Conservation (phyloP, 2,797 vertebrate genomes). For the Rhyacichthys aspro region DNA sequence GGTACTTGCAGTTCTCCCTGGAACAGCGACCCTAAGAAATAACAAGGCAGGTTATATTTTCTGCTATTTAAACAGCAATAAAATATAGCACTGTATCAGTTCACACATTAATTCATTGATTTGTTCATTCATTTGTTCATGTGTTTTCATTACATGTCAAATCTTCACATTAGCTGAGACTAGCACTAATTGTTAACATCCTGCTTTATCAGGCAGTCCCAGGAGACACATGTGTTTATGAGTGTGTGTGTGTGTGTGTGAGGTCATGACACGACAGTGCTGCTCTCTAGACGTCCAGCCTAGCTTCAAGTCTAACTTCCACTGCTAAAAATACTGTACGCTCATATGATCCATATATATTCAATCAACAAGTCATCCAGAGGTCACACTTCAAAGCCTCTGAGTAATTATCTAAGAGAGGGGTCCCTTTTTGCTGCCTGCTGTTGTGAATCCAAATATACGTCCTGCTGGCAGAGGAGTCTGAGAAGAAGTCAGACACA, state of each 20-base stretch:
- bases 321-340: constrained; percentile 65
- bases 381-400: constrained; percentile 59
- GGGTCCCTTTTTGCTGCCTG: constrained; percentile 46
- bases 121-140: neutral
- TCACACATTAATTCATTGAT: no score
- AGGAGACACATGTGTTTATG: constrained; percentile 34
- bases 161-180: constrained; percentile 40
- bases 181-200: constrained; percentile 61
- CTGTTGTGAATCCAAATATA: constrained; percentile 42
- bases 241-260: constrained; percentile 37
- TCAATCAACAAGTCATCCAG: constrained; percentile 51
- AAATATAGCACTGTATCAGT: no score
- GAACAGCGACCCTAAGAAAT: constrained; percentile 92
- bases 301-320: constrained; percentile 49
- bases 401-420: constrained; percentile 58
- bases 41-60: neutral
- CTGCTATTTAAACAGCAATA: neutral
- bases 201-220: constrained; percentile 55
- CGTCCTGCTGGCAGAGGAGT: constrained; percentile 21
- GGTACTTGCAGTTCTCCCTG: constrained; percentile 98
- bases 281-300: constrained; percentile 48
- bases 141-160: neutral
- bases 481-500: constrained; percentile 15
- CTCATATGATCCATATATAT: constrained; percentile 64
- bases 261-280: constrained; percentile 40